These are phyloP conservation scores for Chydorus sphaericus DNA, from an alignment of 2,888 invertebrate species.

Conservation along the genomic window DNA sequence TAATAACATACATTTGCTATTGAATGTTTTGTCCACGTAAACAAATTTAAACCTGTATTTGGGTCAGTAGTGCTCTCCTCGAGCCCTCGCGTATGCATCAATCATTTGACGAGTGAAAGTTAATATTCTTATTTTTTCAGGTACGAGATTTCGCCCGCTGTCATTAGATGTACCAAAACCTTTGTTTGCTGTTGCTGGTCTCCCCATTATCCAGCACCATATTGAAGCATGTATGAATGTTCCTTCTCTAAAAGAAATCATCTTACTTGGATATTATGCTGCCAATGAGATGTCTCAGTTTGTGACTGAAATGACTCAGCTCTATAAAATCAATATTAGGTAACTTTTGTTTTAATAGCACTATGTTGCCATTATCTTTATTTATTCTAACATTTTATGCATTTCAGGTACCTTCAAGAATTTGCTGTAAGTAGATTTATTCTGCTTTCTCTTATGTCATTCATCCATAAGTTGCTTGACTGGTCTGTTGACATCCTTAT, in stretches of 20 bases:
- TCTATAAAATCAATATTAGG: slow-evolving; percentile 67
- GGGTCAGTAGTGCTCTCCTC: no score
- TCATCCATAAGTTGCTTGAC: no score
- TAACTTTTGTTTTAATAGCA: slow-evolving; percentile 25
- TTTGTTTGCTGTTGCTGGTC: slow-evolving; percentile 88
- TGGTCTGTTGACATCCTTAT: not conserved
- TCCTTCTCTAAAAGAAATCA: slow-evolving; percentile 68
- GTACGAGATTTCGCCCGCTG: slow-evolving; percentile 89
- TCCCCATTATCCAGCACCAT: slow-evolving; percentile 91
- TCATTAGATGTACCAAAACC: slow-evolving; percentile 97
- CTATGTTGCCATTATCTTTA: slow-evolving; percentile 8
- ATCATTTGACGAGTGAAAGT: no score
- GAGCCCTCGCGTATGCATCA: no score
- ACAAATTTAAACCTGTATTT: no score
- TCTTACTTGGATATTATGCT: slow-evolving; percentile 87
- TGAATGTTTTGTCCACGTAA: no score
- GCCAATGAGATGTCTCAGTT: slow-evolving; percentile 71
- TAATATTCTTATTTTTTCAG: no score
- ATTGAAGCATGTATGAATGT: slow-evolving; percentile 80
- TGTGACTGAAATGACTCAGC: slow-evolving; percentile 65
- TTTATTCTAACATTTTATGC: not conserved
- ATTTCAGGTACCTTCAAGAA: slow-evolving; percentile 76
- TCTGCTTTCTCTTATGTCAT: not conserved
- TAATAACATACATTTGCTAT: not conserved
- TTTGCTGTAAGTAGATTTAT: slow-evolving; percentile 20